These are phyloP conservation scores for Halcyon smyrnensis DNA, from an alignment of 2,797 vertebrate genomes.

Conservation along the genomic window DNA sequence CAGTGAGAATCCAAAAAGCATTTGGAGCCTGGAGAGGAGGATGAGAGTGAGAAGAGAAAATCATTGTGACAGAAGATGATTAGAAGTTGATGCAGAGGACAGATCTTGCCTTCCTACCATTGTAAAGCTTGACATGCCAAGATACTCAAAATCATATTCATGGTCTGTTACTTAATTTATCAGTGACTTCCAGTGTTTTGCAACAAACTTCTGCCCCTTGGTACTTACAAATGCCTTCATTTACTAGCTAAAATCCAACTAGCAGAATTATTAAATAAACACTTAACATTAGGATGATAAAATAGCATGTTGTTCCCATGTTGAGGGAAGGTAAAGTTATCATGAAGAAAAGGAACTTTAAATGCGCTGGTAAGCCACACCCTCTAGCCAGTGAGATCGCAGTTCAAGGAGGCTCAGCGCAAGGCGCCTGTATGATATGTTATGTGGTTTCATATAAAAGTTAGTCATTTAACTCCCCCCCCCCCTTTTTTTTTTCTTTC, in stretches of 20 bases:
- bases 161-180: neutral
- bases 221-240: neutral
- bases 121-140: neutral
- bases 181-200: neutral
- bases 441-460: neutral
- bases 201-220: neutral
- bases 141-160: neutral
- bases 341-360: neutral
- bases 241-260: neutral
- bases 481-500: neutral
- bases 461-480: neutral
- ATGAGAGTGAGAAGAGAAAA: neutral
- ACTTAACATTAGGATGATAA: neutral
- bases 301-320: neutral
- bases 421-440: neutral
- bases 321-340: neutral
- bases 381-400: neutral
- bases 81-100: neutral
- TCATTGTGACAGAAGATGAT: neutral
- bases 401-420: constrained; percentile 1
- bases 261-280: neutral
- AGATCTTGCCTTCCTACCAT: neutral
- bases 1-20: neutral
- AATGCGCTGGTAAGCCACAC: neutral
- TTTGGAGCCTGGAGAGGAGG: neutral